Evolutionary conservation across 2,888 invertebrate genomes (phyloP).

Genomic region (Amaurobius ferox): DNA sequence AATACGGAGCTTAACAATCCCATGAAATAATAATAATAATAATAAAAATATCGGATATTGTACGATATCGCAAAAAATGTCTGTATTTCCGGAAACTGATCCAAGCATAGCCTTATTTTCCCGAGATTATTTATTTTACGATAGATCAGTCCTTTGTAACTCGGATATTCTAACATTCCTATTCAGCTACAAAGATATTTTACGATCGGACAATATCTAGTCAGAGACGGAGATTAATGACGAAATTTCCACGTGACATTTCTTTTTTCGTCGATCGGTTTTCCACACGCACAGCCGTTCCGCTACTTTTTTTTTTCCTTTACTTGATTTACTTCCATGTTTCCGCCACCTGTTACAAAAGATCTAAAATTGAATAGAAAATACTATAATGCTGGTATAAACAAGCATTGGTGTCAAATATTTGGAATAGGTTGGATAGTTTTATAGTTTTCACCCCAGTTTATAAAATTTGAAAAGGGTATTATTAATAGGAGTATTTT

Average conservation of each 20-base stretch:
- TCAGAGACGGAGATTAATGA: conserved; percentile 58
- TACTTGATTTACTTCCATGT: background rate
- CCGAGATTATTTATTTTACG: background rate
- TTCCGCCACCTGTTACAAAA: conserved; percentile 38
- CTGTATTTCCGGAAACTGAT: no score
- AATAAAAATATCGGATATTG: no score
- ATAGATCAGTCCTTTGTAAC: conserved; percentile 29
- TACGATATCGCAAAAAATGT: no score
- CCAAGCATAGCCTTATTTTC: background rate
- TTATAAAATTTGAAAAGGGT: no score
- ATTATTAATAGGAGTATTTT: no score
- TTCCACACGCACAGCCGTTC: background rate
- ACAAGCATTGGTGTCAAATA: no score
- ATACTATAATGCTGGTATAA: no score
- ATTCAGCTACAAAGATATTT: conserved; percentile 52
- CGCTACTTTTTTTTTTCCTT: background rate
- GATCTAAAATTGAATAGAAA: no score
- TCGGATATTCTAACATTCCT: conserved; percentile 56
- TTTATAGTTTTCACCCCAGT: no score
- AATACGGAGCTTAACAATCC: no score
- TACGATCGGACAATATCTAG: conserved; percentile 56
- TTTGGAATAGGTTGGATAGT: no score
- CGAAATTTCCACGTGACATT: conserved; percentile 20
- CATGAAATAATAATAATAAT: no score
- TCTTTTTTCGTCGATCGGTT: conserved; percentile 18